Evolutionary conservation across 2,113 vertebrate species (phyloP).

Genomic region (Malurus alboscapulatus): DNA sequence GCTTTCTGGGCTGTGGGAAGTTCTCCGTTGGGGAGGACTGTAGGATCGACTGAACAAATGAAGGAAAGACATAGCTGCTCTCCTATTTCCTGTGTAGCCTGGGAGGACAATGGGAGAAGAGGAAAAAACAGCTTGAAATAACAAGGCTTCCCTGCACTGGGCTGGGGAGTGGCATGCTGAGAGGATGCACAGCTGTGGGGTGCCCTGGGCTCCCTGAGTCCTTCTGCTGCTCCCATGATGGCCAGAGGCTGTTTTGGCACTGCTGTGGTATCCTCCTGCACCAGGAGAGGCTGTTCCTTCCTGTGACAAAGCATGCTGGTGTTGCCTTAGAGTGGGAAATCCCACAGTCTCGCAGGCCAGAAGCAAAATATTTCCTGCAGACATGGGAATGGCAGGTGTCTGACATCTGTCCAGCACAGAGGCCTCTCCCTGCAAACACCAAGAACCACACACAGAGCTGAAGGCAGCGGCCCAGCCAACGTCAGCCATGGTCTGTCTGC

Average conservation of each 20-base stretch:
- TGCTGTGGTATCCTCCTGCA: rapidly evolving
- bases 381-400: neutral
- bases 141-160: neutral
- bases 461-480: neutral
- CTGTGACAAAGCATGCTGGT: rapidly evolving
- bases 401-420: neutral
- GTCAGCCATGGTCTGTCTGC: neutral
- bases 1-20: neutral
- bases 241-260: neutral
- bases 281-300: neutral
- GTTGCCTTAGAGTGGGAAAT: neutral
- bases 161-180: rapidly evolving
- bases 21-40: neutral
- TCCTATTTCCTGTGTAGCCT: neutral
- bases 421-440: neutral
- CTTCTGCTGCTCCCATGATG: neutral
- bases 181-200: neutral
- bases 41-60: neutral
- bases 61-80: neutral
- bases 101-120: neutral
- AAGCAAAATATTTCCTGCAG: neutral
- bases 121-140: constrained; percentile 14
- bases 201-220: neutral
- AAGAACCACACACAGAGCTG: neutral
- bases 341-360: neutral